Evolutionary conservation across 2,797 vertebrate genomes (phyloP).

Genomic region (Zenarchopterus dispar): DNA sequence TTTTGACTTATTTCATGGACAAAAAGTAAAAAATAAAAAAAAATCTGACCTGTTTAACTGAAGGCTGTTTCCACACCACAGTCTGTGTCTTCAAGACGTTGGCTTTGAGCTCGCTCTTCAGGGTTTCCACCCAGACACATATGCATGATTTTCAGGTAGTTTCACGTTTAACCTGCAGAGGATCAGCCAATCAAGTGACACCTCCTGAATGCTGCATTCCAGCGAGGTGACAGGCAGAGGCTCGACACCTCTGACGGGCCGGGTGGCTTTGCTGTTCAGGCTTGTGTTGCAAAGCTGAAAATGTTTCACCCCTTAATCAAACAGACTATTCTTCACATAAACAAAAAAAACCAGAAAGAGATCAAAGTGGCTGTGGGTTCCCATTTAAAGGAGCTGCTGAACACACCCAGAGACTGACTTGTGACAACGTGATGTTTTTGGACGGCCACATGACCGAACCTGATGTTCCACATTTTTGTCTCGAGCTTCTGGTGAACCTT

Average conservation of each 20-base stretch:
- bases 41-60: conserved; percentile 32
- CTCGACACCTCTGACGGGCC: conserved; percentile 41
- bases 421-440: conserved; percentile 4
- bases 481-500: background rate
- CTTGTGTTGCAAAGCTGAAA: background rate
- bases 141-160: conserved; percentile 6
- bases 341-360: background rate
- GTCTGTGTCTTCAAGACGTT: background rate
- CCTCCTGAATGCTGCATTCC: conserved; percentile 39
- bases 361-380: background rate
- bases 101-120: background rate
- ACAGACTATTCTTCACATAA: background rate
- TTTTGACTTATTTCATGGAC: background rate
- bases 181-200: conserved; percentile 39
- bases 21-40: too few species aligned
- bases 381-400: background rate
- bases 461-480: conserved; percentile 33
- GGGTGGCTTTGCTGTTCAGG: conserved; percentile 24
- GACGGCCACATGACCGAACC: conserved; percentile 9
- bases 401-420: background rate
- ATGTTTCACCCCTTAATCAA: conserved; percentile 23
- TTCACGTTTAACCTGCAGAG: conserved; percentile 16
- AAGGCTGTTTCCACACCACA: background rate
- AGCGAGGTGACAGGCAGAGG: conserved; percentile 11
- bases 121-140: conserved; percentile 38